phyloP scores from a whole-genome alignment of 2,113 vertebrate genomes.

The Sphaerodactylus townsendi region DNA sequence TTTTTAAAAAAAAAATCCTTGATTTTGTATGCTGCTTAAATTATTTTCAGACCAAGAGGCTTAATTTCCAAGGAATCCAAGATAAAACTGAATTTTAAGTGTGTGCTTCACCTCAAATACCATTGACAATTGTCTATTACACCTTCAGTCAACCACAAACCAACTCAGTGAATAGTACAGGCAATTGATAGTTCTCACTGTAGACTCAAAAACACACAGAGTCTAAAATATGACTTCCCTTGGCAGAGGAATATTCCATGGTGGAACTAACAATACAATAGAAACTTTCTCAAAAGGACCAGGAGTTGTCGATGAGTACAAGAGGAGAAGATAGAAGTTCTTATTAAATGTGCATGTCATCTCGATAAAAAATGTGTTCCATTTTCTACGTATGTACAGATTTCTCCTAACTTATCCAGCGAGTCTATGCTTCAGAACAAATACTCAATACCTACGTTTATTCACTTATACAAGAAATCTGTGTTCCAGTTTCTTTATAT shows the following conservation, averaged over 20 bases:
- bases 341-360: too few relatives aligned
- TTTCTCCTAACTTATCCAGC: too few relatives aligned
- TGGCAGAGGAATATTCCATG: background rate
- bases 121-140: background rate
- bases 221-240: background rate
- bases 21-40: background rate
- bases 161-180: background rate
- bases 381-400: background rate
- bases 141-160: background rate
- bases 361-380: background rate
- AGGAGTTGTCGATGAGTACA: background rate
- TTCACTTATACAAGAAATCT: too few relatives aligned
- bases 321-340: background rate
- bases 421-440: too few relatives aligned
- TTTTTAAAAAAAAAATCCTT: background rate
- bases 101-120: background rate
- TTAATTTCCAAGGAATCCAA: background rate
- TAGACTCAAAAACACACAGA: background rate
- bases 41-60: background rate
- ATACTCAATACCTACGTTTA: too few relatives aligned
- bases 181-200: background rate
- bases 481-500: too few relatives aligned
- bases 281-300: background rate
- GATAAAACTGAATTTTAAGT: background rate
- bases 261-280: background rate